phyloP scores from a whole-genome alignment of 1,140 invertebrate genomes.

The Penaeus indicus region DNA sequence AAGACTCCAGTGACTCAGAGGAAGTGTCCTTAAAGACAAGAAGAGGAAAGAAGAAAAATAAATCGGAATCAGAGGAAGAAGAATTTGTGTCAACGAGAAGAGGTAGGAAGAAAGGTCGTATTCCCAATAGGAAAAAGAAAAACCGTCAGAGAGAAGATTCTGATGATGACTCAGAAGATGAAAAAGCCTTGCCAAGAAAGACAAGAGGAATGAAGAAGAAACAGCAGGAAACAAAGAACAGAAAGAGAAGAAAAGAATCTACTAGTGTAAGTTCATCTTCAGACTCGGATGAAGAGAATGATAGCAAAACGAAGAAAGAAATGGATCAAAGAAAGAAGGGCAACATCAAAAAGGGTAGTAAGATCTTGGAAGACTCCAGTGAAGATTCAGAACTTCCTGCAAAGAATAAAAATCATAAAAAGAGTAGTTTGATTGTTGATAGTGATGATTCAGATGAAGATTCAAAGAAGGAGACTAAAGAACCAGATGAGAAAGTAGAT shows the following conservation, averaged over 20 bases:
- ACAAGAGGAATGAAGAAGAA: slow-evolving; percentile 53
- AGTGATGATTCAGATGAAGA: slow-evolving; percentile 51
- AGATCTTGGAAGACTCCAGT: slow-evolving; percentile 43
- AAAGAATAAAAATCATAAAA: slow-evolving; percentile 49
- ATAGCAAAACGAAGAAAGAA: slow-evolving; percentile 33
- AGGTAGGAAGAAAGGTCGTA: slow-evolving; percentile 56
- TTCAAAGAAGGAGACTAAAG: slow-evolving; percentile 22
- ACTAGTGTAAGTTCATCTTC: slow-evolving; percentile 49
- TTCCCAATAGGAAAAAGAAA: slow-evolving; percentile 57
- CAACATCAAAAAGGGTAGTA: slow-evolving; percentile 21
- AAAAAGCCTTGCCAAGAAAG: slow-evolving; percentile 35
- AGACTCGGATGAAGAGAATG: slow-evolving; percentile 31
- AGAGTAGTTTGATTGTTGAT: slow-evolving; percentile 48
- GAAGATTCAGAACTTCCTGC: slow-evolving; percentile 58
- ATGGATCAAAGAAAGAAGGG: slow-evolving; percentile 12
- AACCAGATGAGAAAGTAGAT: slow-evolving; percentile 14
- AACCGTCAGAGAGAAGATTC: slow-evolving; percentile 60
- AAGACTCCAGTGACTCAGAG: slow-evolving; percentile 51
- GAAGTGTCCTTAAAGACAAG: slow-evolving; percentile 38
- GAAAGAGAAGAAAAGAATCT: slow-evolving; percentile 38
- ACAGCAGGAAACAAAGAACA: slow-evolving; percentile 39
- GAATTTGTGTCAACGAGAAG: slow-evolving; percentile 42
- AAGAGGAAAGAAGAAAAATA: slow-evolving; percentile 48
- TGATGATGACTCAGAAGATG: slow-evolving; percentile 44
- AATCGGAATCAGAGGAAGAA: slow-evolving; percentile 57